Evolutionary conservation across 2,888 invertebrate genomes (phyloP), one percentile per base, ranked within the genome.

Genomic region (Pardosa pseudoannulata): DNA sequence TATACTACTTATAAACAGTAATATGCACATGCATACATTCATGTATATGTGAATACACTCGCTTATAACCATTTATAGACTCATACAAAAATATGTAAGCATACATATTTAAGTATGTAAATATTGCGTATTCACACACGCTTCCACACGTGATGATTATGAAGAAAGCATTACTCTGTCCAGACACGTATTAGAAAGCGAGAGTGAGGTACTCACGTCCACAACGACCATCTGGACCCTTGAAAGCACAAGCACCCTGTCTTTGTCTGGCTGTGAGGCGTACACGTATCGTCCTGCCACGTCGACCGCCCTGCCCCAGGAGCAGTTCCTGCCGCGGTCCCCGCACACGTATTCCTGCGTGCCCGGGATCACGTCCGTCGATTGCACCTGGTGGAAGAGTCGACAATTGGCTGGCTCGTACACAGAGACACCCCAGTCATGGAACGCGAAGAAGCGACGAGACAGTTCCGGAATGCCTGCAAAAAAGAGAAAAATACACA

Each of bases 281-380:
- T 95, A 95, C 31, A 95, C 94, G 91, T 95, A 95, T 88, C 94
- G 92, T 90, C 94, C 94, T 67, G 94, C 94, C 5, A 95, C 95
- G 90, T 94, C 94, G 88, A 95, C 94, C 9, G 95, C 94, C 19
- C 93, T 92, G 0, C 95, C 95, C 95, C 95, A 95, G 72, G 93
- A 93, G 91, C 95, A 95, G 88, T 93, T 93, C 27, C 93, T 87
- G 79, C 93, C 94, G 90, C 94, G 94, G 89, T 94, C 94, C n/a
- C 95, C 95, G 90, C 95, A 95, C 28, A 95, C 94, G 90, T 94
- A 94, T 90, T 94, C 94, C 93, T 94, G 90, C 27, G 94, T 94
- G 79, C 94, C 94, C 0, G 94, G 94, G 90, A 95, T 94, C 89
- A 94, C 94, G 90, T 94, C 94, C 11, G 94, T 94, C 29, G 94